Conservation (phyloP, 2,888 invertebrate genomes). For the Agonopterix arenella region DNA sequence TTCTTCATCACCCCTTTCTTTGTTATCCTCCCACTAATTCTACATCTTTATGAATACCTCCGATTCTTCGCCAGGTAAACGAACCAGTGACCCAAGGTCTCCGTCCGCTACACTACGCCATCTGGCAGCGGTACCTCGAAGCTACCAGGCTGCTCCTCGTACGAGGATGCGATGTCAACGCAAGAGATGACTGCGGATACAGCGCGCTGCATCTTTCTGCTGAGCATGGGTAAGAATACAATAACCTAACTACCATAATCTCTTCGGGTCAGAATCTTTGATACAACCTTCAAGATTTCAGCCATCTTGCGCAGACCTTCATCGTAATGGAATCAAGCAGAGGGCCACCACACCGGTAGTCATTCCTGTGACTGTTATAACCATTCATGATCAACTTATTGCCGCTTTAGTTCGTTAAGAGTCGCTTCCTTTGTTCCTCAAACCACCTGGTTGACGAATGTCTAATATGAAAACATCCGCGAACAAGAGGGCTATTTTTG, state of each 20-base stretch:
- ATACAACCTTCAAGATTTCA: too few relatives aligned
- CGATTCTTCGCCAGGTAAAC: slow-evolving; percentile 42
- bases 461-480: too few relatives aligned
- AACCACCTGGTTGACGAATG: too few relatives aligned
- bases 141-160: slow-evolving; percentile 88
- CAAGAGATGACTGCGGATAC: slow-evolving; percentile 93
- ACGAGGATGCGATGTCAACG: slow-evolving; percentile 88
- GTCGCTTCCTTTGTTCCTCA: too few relatives aligned
- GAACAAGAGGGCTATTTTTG: too few relatives aligned
- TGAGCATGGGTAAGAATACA: slow-evolving; percentile 82
- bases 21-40: background rate
- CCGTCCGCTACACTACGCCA: slow-evolving; percentile 93
- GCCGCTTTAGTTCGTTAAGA: too few relatives aligned
- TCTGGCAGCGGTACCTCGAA: slow-evolving; percentile 89
- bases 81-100: slow-evolving; percentile 91
- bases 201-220: slow-evolving; percentile 94
- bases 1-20: background rate
- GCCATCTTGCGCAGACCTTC: too few relatives aligned
- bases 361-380: too few relatives aligned
- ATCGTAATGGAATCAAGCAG: too few relatives aligned
- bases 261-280: too few relatives aligned
- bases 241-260: background rate
- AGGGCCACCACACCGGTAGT: too few relatives aligned
- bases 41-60: background rate
- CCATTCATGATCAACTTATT: too few relatives aligned